Evolutionary conservation across 2,797 vertebrate species (phyloP), one percentile per base, ranked within the genome.

Genomic region (Manis crassicaudata): DNA sequence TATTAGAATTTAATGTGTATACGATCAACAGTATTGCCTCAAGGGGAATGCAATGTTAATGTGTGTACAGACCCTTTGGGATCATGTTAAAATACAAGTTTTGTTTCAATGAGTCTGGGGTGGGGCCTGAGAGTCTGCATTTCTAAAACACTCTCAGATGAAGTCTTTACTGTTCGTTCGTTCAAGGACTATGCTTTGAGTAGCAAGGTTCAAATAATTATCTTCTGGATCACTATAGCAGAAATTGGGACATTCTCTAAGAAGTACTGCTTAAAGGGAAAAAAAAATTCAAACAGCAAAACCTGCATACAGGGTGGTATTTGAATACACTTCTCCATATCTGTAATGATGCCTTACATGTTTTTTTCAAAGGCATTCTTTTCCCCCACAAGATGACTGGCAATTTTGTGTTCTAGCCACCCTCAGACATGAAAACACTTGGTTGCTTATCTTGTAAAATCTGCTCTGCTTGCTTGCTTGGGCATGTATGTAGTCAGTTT

Each of bases 401-500:
- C 97, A 97, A 97, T 96, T 97, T 97, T 98, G 96, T 97, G 97
- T 97, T 97, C 97, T 92, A 96, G 96, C 96, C 96, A 96, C 97
- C 98, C 77, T 97, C 95, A 98, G 97, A 98, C 98, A 97, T 37
- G 92, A 98, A 97, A 98, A 98, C 96, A 96, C 90, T 17, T 54
- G 96, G 98, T 97, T 98, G 97, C 97, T 98, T 97, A 98, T 98
- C 97, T 97, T 97, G 96, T 97, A 98, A 98, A 98, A 56, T 97
- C 97, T 92, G 83, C 97, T 96, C 1, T 0, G 6, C 93, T 87
- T 88, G 46, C 97, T 97, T 98, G 98, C 97, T 97, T 96, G 29
- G 98, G 98, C 97, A 96, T 95, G 98, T 97, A 98, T 85, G 90
- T 18, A 98, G 97, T 97, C 97, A 98, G 97, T 97, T 97, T 91